Evolutionary conservation across 2,113 vertebrate genomes (phyloP).

Genomic region (Lepisosteus oculatus): DNA sequence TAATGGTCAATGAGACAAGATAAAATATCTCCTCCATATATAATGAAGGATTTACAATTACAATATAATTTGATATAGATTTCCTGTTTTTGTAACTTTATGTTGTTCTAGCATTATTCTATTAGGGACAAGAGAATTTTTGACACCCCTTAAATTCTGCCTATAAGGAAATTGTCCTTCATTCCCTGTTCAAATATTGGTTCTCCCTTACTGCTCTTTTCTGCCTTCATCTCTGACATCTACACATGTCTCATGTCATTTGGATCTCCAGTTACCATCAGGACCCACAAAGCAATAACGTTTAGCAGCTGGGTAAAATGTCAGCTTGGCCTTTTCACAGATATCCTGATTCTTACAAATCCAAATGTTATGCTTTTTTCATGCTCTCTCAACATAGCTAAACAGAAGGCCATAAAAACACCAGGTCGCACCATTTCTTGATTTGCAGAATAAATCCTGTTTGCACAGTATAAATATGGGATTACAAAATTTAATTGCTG

Average conservation of each 20-base stretch:
- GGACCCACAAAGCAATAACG: conserved; percentile 36
- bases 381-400: conserved; percentile 4
- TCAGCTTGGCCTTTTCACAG: conserved; percentile 58
- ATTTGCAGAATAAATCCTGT: conserved; percentile 2
- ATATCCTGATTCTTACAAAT: conserved; percentile 45
- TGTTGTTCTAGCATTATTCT: no score
- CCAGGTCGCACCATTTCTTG: not conserved
- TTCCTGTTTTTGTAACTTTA: no score
- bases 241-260: conserved; percentile 16
- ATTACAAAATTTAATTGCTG: no score
- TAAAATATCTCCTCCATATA: no score
- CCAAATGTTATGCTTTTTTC: conserved; percentile 49
- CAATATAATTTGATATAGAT: no score
- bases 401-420: not conserved
- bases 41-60: no score
- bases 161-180: not conserved
- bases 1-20: no score
- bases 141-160: not conserved
- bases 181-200: not conserved
- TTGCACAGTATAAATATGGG: not conserved
- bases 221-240: conserved; percentile 19
- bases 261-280: conserved; percentile 16
- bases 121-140: not conserved
- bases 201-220: not conserved
- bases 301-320: conserved; percentile 60